Evolutionary conservation across 2,113 vertebrate genomes (phyloP).

Genomic region (Tricholaema leucomelas): DNA sequence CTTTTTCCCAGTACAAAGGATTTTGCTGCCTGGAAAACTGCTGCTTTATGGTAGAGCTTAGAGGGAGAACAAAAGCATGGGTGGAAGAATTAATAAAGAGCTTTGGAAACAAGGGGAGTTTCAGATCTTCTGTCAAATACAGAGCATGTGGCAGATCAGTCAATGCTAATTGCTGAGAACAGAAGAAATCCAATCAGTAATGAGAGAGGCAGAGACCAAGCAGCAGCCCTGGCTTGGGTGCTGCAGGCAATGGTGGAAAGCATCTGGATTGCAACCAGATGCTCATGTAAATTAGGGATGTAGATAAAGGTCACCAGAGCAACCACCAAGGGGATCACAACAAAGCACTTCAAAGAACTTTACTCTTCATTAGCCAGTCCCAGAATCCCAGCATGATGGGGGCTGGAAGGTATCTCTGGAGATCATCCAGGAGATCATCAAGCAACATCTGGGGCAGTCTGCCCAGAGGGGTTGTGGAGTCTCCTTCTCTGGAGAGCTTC

Average conservation of each 20-base stretch:
- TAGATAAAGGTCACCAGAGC: neutral
- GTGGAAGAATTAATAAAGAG: neutral
- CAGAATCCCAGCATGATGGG: too few relatives aligned
- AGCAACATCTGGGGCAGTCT: too few relatives aligned
- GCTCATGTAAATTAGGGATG: accelerated
- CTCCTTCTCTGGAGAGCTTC: too few relatives aligned
- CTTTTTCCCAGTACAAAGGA: neutral
- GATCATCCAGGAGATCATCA: too few relatives aligned
- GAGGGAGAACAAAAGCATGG: neutral
- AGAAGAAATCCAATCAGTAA: neutral
- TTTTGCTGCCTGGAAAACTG: neutral
- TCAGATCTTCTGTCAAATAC: neutral
- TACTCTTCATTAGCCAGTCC: neutral
- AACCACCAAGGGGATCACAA: neutral
- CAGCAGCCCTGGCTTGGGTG: accelerated
- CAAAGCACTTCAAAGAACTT: neutral
- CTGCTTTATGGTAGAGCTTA: neutral
- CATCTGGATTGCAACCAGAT: accelerated
- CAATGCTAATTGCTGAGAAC: neutral
- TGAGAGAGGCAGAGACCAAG: neutral
- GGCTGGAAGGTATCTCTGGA: too few relatives aligned
- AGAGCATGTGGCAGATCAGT: neutral
- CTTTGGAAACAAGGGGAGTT: neutral
- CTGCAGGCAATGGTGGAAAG: neutral
- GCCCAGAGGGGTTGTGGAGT: too few relatives aligned